Evolutionary conservation across 1,140 invertebrate genomes (phyloP).

Genomic region (Brachionus rubens): DNA sequence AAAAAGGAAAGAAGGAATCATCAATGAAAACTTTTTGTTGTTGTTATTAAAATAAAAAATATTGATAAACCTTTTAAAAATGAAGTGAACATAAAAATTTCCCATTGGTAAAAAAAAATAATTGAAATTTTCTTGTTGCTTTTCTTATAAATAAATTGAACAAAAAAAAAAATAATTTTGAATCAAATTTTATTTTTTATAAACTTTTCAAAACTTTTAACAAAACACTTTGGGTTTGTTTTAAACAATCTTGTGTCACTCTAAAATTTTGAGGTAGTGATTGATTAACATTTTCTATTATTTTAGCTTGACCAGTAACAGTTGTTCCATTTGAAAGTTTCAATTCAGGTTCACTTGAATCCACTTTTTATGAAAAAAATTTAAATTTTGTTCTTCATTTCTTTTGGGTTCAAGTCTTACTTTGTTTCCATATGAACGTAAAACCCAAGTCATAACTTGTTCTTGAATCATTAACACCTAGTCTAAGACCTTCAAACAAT

Average conservation of each 20-base stretch:
- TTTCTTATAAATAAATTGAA: too few species aligned
- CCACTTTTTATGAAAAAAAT: not conserved
- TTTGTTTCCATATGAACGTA: conserved; percentile 43
- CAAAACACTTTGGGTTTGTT: not conserved
- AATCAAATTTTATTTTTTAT: too few species aligned
- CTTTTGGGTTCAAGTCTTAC: not conserved
- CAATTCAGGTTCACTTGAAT: not conserved
- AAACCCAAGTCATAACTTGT: conserved; percentile 25
- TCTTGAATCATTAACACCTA: not conserved
- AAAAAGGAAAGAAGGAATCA: too few species aligned
- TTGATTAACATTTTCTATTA: not conserved
- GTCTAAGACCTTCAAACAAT: not conserved
- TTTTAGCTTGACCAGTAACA: not conserved
- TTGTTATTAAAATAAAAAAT: too few species aligned
- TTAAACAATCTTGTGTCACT: not conserved
- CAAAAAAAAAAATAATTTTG: too few species aligned
- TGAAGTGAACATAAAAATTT: too few species aligned
- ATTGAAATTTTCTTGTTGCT: too few species aligned
- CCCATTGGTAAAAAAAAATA: too few species aligned
- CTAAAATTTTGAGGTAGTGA: not conserved
- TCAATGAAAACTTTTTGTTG: too few species aligned
- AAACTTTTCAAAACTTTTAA: not conserved
- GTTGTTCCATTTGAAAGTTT: conserved; percentile 16
- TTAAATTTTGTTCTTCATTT: not conserved
- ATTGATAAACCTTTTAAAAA: too few species aligned